Evolutionary conservation across 2,888 invertebrate genomes (phyloP).

Genomic region (Lasioglossum malachurum): DNA sequence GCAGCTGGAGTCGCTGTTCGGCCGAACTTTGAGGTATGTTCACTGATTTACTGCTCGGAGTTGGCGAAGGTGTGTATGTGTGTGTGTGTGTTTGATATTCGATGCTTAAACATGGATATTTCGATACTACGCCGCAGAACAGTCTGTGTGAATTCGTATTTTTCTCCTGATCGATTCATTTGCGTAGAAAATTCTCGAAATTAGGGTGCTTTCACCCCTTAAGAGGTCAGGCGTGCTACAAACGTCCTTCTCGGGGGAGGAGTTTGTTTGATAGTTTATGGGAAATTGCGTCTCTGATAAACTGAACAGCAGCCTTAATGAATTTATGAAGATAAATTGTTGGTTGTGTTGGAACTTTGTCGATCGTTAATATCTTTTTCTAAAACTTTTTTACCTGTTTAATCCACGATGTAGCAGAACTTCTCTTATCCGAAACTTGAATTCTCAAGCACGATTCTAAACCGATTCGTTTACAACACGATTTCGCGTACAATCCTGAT

Average conservation of each 20-base stretch:
- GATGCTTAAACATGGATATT: background rate
- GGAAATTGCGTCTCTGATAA: slow-evolving; percentile 16
- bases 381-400: no score
- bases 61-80: background rate
- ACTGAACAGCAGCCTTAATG: no score
- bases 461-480: no score
- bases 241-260: background rate
- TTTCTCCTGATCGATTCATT: background rate
- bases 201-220: background rate
- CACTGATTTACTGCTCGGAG: background rate
- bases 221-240: background rate
- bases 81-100: background rate
- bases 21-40: background rate
- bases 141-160: background rate
- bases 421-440: no score
- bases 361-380: no score
- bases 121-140: background rate
- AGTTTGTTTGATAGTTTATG: slow-evolving; percentile 37
- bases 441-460: no score
- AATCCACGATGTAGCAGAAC: no score
- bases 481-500: background rate
- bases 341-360: no score
- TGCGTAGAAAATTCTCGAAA: background rate
- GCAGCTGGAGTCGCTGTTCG: background rate
- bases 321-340: no score